Base-by-base conservation (phyloP, 2,888 invertebrate genomes). In the Smittia sp. region DNA sequence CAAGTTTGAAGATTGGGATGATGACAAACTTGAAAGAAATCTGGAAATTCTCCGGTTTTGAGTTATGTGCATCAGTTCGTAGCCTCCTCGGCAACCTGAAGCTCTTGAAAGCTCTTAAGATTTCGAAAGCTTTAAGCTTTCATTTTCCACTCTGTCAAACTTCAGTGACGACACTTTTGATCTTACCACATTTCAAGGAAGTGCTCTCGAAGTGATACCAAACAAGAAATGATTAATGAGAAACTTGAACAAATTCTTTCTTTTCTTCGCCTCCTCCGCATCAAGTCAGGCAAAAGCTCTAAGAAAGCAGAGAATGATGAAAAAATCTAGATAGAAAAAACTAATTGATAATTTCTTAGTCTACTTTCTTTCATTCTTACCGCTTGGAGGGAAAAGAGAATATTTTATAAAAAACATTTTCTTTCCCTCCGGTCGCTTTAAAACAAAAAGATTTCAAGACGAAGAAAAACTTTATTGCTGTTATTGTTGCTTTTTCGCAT, bases 401-500 rank as follows among this genome's bases (percentile, higher is more conserved):
- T 15, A 46, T 46, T 46, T 46, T 46, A 18, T 46, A 32, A 32
- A 32, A 6, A 32, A 32, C 32, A 32, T 32, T 32, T 32, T 32
- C 32, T 32, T 32, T 32, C 9, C 32, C 32, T 32, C n/a, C 32
- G 32, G 32, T 32, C 32, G 32, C 32, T 32, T 32, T 32, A 32
- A 32, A 32, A 32, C 32, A 32, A 32, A 32, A 32, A 32, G 52
- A 46, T 46, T 46, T 46, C 52, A 46, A 15, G 52, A 46, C n/a
- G 11, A 46, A 15, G 52, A 58, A 58, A 18, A 58, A 58, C 18
- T 58, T 18, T 58, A 58, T 58, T 58, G 58, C 58, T 58, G 58
- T 58, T 58, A 58, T 58, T 22, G 58, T 20, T 58, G 58, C 58
- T 58, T 58, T 58, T 58, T 58, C 15, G 58, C 58, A 9, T 20